Evolutionary conservation across 2,888 invertebrate species (phyloP).

Genomic region (Torymus tubicola): DNA sequence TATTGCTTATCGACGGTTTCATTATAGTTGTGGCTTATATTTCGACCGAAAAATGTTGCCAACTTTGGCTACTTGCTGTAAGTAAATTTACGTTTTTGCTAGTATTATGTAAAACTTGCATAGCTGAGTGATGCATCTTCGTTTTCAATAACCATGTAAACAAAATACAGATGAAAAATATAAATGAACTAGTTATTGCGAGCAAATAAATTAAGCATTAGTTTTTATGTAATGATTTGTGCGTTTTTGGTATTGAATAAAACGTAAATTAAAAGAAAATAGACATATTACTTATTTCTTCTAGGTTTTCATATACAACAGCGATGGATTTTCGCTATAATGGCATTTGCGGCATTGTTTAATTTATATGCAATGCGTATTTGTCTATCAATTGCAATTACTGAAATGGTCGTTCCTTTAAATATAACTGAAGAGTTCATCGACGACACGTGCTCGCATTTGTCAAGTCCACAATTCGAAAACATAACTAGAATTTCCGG

Average conservation of each 20-base stretch:
- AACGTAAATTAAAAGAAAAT: neutral
- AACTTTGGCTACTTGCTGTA: constrained; percentile 47
- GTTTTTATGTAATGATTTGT: no score
- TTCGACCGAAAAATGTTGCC: constrained; percentile 40
- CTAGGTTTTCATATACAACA: constrained; percentile 63
- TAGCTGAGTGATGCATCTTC: no score
- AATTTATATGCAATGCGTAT: constrained; percentile 87
- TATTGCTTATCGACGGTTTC: neutral
- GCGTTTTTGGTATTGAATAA: neutral
- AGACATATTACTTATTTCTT: neutral
- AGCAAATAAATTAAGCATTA: no score
- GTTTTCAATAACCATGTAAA: no score
- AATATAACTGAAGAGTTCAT: constrained; percentile 45
- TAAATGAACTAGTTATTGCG: no score
- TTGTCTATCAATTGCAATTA: constrained; percentile 84
- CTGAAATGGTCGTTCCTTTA: constrained; percentile 79
- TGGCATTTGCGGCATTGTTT: constrained; percentile 84
- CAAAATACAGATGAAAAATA: no score
- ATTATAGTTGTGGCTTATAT: constrained; percentile 7
- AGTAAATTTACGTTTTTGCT: constrained; percentile 40
- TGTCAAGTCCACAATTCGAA: constrained; percentile 11
- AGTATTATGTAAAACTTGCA: neutral
- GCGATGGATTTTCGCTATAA: constrained; percentile 76
- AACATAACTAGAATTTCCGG: constrained; percentile 32
- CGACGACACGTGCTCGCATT: constrained; percentile 58